Evolutionary conservation across 2,113 vertebrate species (phyloP).

Genomic region (Misgurnus anguillicaudatus): DNA sequence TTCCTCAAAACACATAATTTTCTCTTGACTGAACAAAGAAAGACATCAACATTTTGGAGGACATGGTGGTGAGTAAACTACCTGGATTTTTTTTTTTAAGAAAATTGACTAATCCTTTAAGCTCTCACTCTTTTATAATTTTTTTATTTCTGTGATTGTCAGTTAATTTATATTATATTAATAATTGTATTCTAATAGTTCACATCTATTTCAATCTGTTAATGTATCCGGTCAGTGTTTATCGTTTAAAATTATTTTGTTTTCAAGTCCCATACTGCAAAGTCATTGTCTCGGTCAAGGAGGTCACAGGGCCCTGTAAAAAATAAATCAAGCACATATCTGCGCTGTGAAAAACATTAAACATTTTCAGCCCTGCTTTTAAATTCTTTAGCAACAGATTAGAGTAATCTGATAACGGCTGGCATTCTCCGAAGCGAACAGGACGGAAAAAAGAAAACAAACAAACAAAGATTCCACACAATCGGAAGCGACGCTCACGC

Average conservation of each 20-base stretch:
- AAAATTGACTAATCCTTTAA: too few relatives aligned
- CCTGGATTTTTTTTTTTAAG: too few relatives aligned
- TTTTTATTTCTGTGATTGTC: too few relatives aligned
- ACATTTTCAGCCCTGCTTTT: constrained; percentile 48
- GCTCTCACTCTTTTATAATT: too few relatives aligned
- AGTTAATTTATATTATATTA: too few relatives aligned
- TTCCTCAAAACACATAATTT: too few relatives aligned
- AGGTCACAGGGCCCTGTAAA: not conserved
- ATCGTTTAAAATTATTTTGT: not conserved
- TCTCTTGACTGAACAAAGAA: too few relatives aligned
- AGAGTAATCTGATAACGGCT: constrained; percentile 53
- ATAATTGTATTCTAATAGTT: not conserved
- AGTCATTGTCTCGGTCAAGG: not conserved
- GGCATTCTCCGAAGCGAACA: constrained; percentile 51
- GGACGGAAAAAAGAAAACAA: constrained; percentile 58
- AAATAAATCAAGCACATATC: constrained; percentile 24
- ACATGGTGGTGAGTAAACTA: too few relatives aligned
- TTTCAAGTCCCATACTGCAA: not conserved
- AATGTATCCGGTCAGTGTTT: not conserved
- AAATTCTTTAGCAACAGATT: constrained; percentile 52
- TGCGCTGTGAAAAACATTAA: constrained; percentile 28
- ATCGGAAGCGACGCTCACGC: constrained; percentile 52
- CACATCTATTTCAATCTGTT: not conserved
- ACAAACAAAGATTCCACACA: constrained; percentile 55
- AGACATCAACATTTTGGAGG: too few relatives aligned